These are phyloP conservation scores for Lagopus muta DNA, from an alignment of 2,113 vertebrate genomes.

Conservation along the genomic window DNA sequence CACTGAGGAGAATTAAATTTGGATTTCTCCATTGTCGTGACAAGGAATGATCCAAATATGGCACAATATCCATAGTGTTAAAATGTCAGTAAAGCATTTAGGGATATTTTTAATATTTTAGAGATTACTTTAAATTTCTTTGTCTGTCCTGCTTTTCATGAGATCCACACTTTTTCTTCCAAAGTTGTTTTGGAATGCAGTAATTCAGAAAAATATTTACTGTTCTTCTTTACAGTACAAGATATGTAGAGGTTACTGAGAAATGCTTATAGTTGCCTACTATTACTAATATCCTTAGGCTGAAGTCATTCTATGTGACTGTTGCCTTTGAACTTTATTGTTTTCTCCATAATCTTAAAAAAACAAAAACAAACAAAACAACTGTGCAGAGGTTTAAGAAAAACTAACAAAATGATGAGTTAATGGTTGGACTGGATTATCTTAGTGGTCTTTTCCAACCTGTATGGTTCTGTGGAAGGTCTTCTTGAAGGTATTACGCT, in stretches of 20 bases:
- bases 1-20: background rate
- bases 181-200: background rate
- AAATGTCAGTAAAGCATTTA: background rate
- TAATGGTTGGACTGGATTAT: no score
- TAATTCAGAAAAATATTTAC: background rate
- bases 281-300: background rate
- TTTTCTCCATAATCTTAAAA: background rate
- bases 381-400: background rate
- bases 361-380: background rate
- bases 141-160: background rate
- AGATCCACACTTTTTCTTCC: background rate
- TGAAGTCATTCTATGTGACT: background rate
- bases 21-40: background rate
- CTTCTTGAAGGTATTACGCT: background rate
- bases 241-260: background rate
- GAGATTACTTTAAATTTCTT: background rate
- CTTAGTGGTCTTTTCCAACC: no score
- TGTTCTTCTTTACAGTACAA: background rate
- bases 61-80: background rate
- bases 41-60: background rate
- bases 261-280: background rate
- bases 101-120: background rate
- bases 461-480: background rate
- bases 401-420: background rate
- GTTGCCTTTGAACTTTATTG: background rate